Conservation (phyloP, 2,888 invertebrate species). For the Belgica antarctica region DNA sequence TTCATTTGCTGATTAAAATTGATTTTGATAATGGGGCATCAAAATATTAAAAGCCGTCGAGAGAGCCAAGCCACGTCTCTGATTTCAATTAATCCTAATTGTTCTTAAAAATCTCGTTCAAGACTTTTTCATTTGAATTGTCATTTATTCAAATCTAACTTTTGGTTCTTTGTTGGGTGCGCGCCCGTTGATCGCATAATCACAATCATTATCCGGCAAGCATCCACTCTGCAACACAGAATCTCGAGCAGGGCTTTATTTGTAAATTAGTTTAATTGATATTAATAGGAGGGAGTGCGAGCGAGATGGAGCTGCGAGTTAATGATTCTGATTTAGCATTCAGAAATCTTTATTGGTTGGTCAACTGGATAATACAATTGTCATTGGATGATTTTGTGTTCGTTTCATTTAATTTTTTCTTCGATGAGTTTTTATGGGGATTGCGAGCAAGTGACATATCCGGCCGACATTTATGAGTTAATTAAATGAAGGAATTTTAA, state of each 20-base stretch:
- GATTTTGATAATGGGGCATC: slow-evolving; percentile 6
- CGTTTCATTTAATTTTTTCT: neutral
- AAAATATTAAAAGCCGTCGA: too few relatives aligned
- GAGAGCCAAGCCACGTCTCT: too few relatives aligned
- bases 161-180: slow-evolving; percentile 15
- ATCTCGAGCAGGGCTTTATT: slow-evolving; percentile 21
- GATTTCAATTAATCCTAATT: too few relatives aligned
- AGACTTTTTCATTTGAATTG: too few relatives aligned
- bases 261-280: slow-evolving; percentile 26
- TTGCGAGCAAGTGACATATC: slow-evolving; percentile 10
- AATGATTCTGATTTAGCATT: slow-evolving; percentile 28
- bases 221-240: neutral
- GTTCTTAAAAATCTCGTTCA: too few relatives aligned
- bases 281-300: slow-evolving; percentile 20
- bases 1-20: slow-evolving; percentile 21
- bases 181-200: slow-evolving; percentile 7
- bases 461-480: slow-evolving; percentile 12
- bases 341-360: slow-evolving; percentile 24
- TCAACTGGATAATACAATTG: slow-evolving; percentile 19
- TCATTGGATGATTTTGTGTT: neutral
- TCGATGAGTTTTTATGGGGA: slow-evolving; percentile 23
- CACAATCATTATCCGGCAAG: slow-evolving; percentile 3
- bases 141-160: too few relatives aligned
- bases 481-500: too few relatives aligned
- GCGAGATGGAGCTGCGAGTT: slow-evolving; percentile 23